These are phyloP conservation scores for Raja brachyura DNA, from an alignment of 2,113 vertebrate genomes.

Conservation along the genomic window DNA sequence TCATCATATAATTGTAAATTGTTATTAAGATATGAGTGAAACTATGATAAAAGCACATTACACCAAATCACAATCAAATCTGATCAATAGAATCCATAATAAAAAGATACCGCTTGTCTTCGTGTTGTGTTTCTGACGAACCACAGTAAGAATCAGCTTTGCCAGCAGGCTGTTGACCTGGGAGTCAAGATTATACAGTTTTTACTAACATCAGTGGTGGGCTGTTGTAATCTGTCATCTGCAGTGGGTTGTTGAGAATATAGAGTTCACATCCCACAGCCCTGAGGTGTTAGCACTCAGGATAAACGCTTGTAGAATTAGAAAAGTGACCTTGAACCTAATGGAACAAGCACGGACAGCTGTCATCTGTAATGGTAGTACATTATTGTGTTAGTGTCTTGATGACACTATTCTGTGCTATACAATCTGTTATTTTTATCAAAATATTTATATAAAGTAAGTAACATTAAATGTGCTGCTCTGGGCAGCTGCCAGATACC, in stretches of 20 bases:
- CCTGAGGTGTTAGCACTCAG: not conserved
- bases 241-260: constrained; percentile 4
- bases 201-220: not conserved
- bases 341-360: not conserved
- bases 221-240: not conserved
- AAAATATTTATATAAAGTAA: not conserved
- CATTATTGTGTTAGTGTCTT: not conserved
- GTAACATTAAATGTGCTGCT: not conserved
- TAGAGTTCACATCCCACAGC: not conserved
- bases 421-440: not conserved
- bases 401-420: not conserved
- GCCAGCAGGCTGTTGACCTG: not conserved
- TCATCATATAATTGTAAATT: not conserved
- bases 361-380: not conserved
- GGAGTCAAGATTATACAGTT: not conserved
- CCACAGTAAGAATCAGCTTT: not conserved
- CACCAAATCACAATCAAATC: not conserved
- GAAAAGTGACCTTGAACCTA: not conserved
- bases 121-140: not conserved
- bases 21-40: not conserved
- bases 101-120: not conserved
- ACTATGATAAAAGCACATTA: not conserved
- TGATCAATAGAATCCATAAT: not conserved
- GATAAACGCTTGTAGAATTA: not conserved
- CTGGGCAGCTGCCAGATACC: not conserved